phyloP scores from a whole-genome alignment of 2,797 vertebrate species.

The Chaunax sp. region DNA sequence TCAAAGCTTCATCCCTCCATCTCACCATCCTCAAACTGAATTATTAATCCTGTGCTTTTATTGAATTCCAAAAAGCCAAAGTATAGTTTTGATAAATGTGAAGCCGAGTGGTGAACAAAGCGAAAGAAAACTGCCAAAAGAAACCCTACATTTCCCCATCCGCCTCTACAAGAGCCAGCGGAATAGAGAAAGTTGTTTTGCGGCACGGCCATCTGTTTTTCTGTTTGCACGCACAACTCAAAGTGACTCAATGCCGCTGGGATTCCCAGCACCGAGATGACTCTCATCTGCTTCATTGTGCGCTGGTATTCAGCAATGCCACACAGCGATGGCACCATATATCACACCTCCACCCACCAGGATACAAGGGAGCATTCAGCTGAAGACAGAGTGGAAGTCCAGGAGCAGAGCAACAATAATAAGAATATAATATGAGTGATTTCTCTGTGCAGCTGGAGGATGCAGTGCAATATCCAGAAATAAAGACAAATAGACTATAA shows the following conservation, averaged over 20 bases:
- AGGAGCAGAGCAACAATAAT: slow-evolving; percentile 25
- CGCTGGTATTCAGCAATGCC: slow-evolving; percentile 21
- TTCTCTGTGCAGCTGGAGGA: neutral
- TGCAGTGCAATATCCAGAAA: slow-evolving; percentile 24
- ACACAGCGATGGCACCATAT: slow-evolving; percentile 26
- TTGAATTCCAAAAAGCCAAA: slow-evolving; percentile 65
- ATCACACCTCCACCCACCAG: slow-evolving; percentile 60
- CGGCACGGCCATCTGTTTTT: slow-evolving; percentile 56
- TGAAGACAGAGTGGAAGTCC: slow-evolving; percentile 1
- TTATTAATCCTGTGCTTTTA: slow-evolving; percentile 55
- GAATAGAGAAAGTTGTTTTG: slow-evolving; percentile 27
- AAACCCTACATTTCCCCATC: neutral
- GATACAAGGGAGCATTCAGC: neutral
- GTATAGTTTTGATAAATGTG: slow-evolving; percentile 44
- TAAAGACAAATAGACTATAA: slow-evolving; percentile 35
- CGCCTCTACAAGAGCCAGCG: neutral
- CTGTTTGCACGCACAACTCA: slow-evolving; percentile 44
- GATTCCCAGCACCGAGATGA: slow-evolving; percentile 33
- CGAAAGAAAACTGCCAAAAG: slow-evolving; percentile 13
- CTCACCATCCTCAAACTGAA: slow-evolving; percentile 41
- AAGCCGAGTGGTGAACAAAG: slow-evolving; percentile 20
- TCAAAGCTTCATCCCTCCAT: slow-evolving; percentile 16
- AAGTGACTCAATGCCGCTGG: slow-evolving; percentile 42
- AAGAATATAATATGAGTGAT: slow-evolving; percentile 37
- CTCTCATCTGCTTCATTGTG: slow-evolving; percentile 38